Evolutionary conservation across 2,888 invertebrate genomes (phyloP).

Genomic region (Nymphalis urticae): DNA sequence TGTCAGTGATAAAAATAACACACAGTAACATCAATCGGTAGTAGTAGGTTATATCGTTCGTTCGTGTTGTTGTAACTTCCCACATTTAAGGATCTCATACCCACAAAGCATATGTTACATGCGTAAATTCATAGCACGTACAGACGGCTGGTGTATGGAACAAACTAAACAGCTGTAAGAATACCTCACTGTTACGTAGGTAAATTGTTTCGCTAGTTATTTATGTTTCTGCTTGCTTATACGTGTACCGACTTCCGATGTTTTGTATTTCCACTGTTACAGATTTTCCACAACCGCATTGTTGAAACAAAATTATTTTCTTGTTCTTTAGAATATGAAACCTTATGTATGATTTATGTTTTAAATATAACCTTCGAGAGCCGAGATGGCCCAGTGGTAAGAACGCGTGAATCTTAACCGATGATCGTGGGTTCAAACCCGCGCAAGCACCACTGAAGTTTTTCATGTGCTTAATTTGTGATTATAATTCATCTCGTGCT

Average conservation of each 20-base stretch:
- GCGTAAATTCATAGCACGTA: constrained; percentile 67
- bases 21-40: background rate
- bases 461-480: too few relatives aligned
- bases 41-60: background rate
- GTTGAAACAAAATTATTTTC: constrained; percentile 2
- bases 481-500: too few relatives aligned
- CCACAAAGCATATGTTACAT: constrained; percentile 2
- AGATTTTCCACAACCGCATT: constrained; percentile 22
- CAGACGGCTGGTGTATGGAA: constrained; percentile 68
- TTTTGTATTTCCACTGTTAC: constrained; percentile 18
- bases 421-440: too few relatives aligned
- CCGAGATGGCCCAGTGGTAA: too few relatives aligned
- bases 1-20: too few relatives aligned
- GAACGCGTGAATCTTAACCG: too few relatives aligned
- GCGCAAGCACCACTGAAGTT: too few relatives aligned
- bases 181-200: constrained; percentile 74
- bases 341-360: too few relatives aligned
- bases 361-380: too few relatives aligned
- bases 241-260: constrained; percentile 62
- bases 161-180: constrained; percentile 79
- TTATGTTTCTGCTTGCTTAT: constrained; percentile 77
- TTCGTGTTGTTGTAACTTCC: background rate
- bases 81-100: background rate
- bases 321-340: too few relatives aligned
- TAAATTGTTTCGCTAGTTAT: constrained; percentile 78